Evolutionary conservation across 2,888 invertebrate genomes (phyloP).

Genomic region (Lasiommata megera): DNA sequence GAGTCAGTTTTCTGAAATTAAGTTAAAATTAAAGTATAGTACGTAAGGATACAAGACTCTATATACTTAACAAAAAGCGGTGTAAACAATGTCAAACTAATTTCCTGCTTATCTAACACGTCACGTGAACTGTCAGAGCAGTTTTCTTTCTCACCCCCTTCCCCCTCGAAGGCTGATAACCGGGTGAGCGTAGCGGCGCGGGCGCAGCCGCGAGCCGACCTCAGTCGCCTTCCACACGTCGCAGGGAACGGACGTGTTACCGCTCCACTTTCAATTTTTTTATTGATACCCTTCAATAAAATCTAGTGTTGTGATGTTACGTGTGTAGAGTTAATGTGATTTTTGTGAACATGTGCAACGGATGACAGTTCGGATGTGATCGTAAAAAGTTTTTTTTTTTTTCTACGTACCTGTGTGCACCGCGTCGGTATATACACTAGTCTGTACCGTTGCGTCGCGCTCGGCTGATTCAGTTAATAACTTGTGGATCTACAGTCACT

Average conservation of each 20-base stretch:
- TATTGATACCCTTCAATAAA: slow-evolving; percentile 18
- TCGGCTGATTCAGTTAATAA: slow-evolving; percentile 73
- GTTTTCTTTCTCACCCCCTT: slow-evolving; percentile 64
- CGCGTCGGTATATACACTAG: slow-evolving; percentile 38
- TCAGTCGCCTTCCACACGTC: slow-evolving; percentile 61
- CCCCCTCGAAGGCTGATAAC: slow-evolving; percentile 74
- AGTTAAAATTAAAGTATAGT: background rate
- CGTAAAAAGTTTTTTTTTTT: slow-evolving; percentile 35
- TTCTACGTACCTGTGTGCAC: slow-evolving; percentile 37
- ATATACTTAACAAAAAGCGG: slow-evolving; percentile 15
- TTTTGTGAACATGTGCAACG: slow-evolving; percentile 37
- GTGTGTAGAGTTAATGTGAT: slow-evolving; percentile 19
- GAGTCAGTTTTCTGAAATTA: no score
- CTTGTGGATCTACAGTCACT: slow-evolving; percentile 68
- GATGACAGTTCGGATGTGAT: slow-evolving; percentile 48
- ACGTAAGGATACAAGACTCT: background rate
- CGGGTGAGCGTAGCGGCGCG: slow-evolving; percentile 58
- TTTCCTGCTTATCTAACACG: slow-evolving; percentile 56
- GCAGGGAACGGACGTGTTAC: slow-evolving; percentile 50
- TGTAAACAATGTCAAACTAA: slow-evolving; percentile 37
- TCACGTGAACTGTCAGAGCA: slow-evolving; percentile 56
- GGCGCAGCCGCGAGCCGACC: slow-evolving; percentile 57
- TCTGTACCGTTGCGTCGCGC: slow-evolving; percentile 70
- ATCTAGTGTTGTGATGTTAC: slow-evolving; percentile 32
- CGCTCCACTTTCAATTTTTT: slow-evolving; percentile 12